phyloP scores from a whole-genome alignment of 2,888 invertebrate genomes.

The Trachelus troglodyta region DNA sequence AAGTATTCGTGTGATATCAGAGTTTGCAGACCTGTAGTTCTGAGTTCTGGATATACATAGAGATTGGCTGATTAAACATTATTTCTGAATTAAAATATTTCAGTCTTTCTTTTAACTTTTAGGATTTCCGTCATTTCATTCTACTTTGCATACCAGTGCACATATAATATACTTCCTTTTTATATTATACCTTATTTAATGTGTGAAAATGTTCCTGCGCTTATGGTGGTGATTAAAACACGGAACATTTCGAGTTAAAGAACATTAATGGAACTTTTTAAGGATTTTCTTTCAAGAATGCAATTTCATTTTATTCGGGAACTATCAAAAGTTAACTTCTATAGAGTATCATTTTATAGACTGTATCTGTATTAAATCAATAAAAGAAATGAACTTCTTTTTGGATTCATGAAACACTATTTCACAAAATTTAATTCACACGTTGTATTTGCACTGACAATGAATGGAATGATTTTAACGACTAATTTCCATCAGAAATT shows the following conservation, averaged over 20 bases:
- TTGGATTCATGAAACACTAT: neutral
- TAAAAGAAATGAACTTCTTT: too few species aligned
- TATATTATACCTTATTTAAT: neutral
- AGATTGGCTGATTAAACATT: neutral
- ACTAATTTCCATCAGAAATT: neutral
- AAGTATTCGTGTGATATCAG: neutral
- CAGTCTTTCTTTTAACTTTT: neutral
- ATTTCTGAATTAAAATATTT: neutral
- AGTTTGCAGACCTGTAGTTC: neutral
- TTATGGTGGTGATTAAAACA: neutral
- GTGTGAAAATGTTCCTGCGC: neutral
- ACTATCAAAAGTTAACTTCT: neutral
- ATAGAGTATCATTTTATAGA: neutral
- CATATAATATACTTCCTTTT: neutral
- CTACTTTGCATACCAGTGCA: neutral
- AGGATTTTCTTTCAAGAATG: conserved; percentile 35
- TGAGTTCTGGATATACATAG: neutral
- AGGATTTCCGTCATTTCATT: neutral
- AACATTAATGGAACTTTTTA: conserved; percentile 57
- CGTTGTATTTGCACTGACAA: neutral
- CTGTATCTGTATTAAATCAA: neutral
- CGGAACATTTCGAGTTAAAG: conserved; percentile 8
- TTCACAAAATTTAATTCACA: neutral
- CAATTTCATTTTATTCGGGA: neutral
- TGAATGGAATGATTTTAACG: neutral